Percentiles rank a stretch among this genome's conserved stretches.
Conservation (phyloP, 2,797 vertebrate genomes). For the Hippoglossus hippoglossus region DNA sequence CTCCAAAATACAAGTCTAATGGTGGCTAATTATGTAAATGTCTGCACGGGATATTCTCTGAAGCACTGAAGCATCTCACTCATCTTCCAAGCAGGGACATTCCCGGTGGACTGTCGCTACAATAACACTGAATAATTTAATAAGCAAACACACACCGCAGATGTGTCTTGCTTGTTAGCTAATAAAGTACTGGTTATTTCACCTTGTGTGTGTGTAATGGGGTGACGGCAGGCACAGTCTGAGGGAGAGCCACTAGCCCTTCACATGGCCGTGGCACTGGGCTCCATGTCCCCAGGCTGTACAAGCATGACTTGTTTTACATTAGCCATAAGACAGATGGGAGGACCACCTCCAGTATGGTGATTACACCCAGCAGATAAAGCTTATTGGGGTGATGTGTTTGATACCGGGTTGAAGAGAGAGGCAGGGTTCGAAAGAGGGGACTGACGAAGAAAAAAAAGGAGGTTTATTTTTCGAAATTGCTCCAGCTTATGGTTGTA, state of each 20-base stretch:
- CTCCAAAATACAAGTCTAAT: constrained; percentile 66
- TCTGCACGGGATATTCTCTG: constrained; percentile 49
- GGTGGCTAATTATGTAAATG: constrained; percentile 74
- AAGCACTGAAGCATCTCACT: constrained; percentile 54
- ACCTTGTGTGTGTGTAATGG: constrained; percentile 21
- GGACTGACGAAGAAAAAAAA: too few species aligned
- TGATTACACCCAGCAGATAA: constrained; percentile 47
- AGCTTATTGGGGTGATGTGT: constrained; percentile 48
- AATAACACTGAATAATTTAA: constrained; percentile 80
- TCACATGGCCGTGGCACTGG: constrained; percentile 7
- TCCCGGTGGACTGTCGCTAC: constrained; percentile 43
- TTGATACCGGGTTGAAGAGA: constrained; percentile 32
- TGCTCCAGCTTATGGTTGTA: too few species aligned
- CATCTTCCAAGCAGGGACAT: constrained; percentile 34
- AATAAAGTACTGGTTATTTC: constrained; percentile 61
- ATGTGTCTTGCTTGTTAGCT: constrained; percentile 79
- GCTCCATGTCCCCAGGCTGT: constrained; percentile 32
- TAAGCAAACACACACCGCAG: constrained; percentile 67
- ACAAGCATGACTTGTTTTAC: constrained; percentile 46
- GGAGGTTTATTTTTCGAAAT: background rate
- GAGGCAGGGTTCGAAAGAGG: background rate
- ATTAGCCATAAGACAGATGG: constrained; percentile 40
- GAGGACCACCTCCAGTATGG: constrained; percentile 34
- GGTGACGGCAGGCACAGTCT: constrained; percentile 3
- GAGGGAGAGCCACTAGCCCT: constrained; percentile 3